Percentiles rank a stretch among this genome's conserved stretches.
Evolutionary conservation across 2,113 vertebrate species (phyloP).

Genomic region (Craseonycteris thonglongyai): DNA sequence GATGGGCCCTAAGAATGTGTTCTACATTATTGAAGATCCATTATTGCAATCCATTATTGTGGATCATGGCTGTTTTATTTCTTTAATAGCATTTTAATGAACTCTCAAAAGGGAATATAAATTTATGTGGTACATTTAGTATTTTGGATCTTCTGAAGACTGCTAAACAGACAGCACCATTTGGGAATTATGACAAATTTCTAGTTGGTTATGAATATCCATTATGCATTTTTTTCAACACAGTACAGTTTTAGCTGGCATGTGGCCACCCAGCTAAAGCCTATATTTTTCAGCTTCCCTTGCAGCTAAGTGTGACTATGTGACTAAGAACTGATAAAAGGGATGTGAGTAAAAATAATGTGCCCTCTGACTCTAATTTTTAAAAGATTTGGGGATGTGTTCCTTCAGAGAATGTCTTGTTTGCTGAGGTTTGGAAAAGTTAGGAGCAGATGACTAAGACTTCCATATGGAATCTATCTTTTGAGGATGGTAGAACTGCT

Average conservation of each 20-base stretch:
- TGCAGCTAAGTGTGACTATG: background rate
- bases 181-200: background rate
- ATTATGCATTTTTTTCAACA: background rate
- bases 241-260: background rate
- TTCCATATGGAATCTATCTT: background rate
- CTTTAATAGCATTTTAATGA: background rate
- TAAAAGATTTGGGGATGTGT: background rate
- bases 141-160: background rate
- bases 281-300: background rate
- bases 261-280: background rate
- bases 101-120: background rate
- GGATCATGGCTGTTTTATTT: background rate
- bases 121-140: background rate
- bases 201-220: background rate
- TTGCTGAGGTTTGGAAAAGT: background rate
- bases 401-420: background rate
- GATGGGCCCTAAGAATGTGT: background rate
- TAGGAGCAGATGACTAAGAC: background rate
- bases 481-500: background rate
- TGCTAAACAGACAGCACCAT: background rate
- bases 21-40: background rate
- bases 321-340: background rate
- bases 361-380: background rate
- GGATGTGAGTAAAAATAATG: background rate
- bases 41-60: background rate